phyloP scores from a whole-genome alignment of 2,113 vertebrate species.

The Microtus montanus region DNA sequence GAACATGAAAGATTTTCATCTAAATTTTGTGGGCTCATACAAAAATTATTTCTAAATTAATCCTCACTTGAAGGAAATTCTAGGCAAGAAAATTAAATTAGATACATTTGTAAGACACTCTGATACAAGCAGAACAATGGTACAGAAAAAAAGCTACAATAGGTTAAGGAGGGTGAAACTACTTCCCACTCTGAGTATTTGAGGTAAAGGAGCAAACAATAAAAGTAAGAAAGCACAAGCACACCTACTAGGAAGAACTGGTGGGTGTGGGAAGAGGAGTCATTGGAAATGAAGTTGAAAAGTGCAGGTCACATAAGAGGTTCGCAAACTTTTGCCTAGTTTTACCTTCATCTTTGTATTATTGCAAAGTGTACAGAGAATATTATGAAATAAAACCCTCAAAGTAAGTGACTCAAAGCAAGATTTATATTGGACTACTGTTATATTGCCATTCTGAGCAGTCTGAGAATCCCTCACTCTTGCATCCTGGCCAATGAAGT shows the following conservation, averaged over 20 bases:
- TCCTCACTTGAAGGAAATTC: background rate
- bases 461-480: background rate
- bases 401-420: constrained; percentile 28
- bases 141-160: background rate
- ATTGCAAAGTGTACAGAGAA: background rate
- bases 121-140: background rate
- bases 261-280: background rate
- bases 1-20: background rate
- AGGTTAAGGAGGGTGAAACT: background rate
- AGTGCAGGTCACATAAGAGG: background rate
- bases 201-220: background rate
- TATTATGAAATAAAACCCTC: background rate
- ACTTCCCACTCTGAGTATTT: background rate
- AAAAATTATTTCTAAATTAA: constrained; percentile 29
- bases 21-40: background rate
- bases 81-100: constrained; percentile 32
- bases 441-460: background rate
- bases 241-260: background rate
- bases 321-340: constrained; percentile 15
- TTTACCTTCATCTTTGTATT: constrained; percentile 42
- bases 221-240: background rate
- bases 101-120: background rate
- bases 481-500: background rate
- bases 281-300: constrained; percentile 17
- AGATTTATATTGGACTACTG: constrained; percentile 8